Conservation (phyloP, 2,888 invertebrate species). For the Sphecodes monilicornis region DNA sequence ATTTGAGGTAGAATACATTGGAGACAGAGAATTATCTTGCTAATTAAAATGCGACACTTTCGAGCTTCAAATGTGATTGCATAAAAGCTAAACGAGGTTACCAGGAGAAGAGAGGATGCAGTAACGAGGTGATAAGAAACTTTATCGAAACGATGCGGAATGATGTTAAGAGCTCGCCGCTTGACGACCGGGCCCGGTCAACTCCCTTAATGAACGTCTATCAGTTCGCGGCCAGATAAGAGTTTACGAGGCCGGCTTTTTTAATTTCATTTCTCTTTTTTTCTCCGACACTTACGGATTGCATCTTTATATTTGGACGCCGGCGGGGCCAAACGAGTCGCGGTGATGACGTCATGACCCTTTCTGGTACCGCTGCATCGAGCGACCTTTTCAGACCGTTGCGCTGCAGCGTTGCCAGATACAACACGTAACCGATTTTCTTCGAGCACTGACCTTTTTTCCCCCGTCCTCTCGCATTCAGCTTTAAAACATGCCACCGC, state of each 20-base stretch:
- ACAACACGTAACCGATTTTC: constrained; percentile 26
- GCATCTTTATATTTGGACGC: constrained; percentile 58
- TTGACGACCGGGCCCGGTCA: constrained; percentile 44
- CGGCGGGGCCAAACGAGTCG: constrained; percentile 44
- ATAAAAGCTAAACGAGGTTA: constrained; percentile 27
- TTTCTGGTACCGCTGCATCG: constrained; percentile 59
- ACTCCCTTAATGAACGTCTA: constrained; percentile 76
- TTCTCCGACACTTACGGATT: constrained; percentile 57
- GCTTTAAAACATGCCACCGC: no score
- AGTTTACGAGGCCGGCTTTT: constrained; percentile 40
- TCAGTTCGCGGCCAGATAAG: constrained; percentile 72
- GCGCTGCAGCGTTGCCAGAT: constrained; percentile 46
- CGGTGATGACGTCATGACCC: constrained; percentile 69
- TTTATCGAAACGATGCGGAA: constrained; percentile 57
- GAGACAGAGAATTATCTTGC: background rate
- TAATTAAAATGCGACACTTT: constrained; percentile 3
- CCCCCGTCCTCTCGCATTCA: no score
- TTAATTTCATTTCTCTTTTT: constrained; percentile 33
- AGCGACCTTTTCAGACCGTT: constrained; percentile 48
- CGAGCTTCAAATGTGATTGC: constrained; percentile 2
- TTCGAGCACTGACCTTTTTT: background rate
- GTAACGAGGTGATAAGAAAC: constrained; percentile 42
- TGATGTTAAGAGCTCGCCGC: constrained; percentile 46
- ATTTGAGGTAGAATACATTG: background rate
- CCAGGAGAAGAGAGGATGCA: constrained; percentile 16